Evolutionary conservation across 2,888 invertebrate species (phyloP), one percentile per base, ranked within the genome.

Genomic region (Argyresthia albistria): DNA sequence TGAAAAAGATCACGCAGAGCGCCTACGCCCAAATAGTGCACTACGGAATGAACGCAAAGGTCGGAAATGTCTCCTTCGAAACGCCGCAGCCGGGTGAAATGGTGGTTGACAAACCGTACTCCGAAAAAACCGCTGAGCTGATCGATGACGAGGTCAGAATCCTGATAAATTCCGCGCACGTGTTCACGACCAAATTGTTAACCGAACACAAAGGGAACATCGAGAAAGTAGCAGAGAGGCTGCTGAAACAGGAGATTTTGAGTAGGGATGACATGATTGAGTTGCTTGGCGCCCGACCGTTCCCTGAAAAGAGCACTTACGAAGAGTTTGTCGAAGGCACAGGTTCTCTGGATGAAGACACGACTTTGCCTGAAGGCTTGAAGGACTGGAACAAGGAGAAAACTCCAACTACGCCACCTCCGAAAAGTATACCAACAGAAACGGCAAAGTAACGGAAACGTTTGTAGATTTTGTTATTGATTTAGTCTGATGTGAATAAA

Each of bases 291-390:
- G 90, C 92, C 35, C 88, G 99, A 61, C 99, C 99, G 0, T 99
- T 99, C 91, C 94, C 94, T 10, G 99, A 99, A 80, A 99, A 99
- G 87, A 97, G 98, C 11, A 99, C 99, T 9, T 99, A 99, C 69
- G 99, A 99, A 79, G 96, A 99, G 72, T 99, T 99, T 80, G 99
- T 99, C 0, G 98, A 97, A 80, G 98, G 97, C 1, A 98, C 97
- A 0, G 99, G 99, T 1, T 98, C 98, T 0, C 92, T 99, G 65
- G 99, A 99, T 59, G 99, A 99, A 80, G 96, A 99, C 67, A 98
- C 98, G 0, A 82, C 92, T 0, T 88, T 99, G 62, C 99, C 99
- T 0, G 96, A 97, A 81, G 99, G 99, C 53, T 89, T 99, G 35
- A 94, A 97, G 73, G 94, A 94, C 66, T 99, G 99, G 99, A 99